Evolutionary conservation across 2,113 vertebrate genomes (phyloP).

Genomic region (Lampris incognitus): DNA sequence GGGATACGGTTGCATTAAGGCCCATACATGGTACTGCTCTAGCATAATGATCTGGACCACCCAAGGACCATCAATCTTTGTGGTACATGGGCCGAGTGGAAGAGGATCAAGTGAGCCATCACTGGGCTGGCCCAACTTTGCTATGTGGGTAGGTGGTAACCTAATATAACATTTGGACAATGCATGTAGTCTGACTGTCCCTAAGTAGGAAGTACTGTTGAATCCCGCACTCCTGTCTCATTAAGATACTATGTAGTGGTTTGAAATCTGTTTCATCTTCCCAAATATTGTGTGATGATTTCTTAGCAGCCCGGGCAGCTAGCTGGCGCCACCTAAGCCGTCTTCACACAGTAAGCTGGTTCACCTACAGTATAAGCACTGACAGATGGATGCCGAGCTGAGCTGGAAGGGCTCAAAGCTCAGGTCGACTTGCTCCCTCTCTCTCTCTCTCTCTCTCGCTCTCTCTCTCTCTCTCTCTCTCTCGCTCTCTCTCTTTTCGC

Average conservation of each 20-base stretch:
- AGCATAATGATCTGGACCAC: too few species aligned
- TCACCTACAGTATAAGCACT: slow-evolving; percentile 51
- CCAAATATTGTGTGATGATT: neutral
- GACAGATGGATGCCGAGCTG: slow-evolving; percentile 73
- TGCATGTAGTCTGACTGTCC: slow-evolving; percentile 42
- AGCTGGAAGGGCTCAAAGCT: slow-evolving; percentile 75
- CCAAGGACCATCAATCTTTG: too few species aligned
- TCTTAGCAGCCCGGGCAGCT: neutral
- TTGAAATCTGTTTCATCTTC: too few species aligned
- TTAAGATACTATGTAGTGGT: too few species aligned
- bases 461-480: neutral
- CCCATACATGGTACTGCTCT: too few species aligned
- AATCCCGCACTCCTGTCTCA: slow-evolving; percentile 36
- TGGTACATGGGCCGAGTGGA: too few species aligned
- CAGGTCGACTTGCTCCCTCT: slow-evolving; percentile 52
- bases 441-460: slow-evolving; percentile 17
- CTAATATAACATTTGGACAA: slow-evolving; percentile 24
- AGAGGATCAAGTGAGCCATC: too few species aligned
- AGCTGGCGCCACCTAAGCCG: slow-evolving; percentile 12
- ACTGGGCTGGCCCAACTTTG: slow-evolving; percentile 1
- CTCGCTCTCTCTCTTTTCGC: slow-evolving; percentile 25
- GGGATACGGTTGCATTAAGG: too few species aligned
- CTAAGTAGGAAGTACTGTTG: slow-evolving; percentile 52
- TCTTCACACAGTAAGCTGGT: slow-evolving; percentile 55
- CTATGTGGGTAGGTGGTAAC: slow-evolving; percentile 1